A percentile compares a stretch with the other conserved stretches of the same genome.
Conservation (phyloP, 2,888 invertebrate species). For the Stenoptilia bipunctidactyla region DNA sequence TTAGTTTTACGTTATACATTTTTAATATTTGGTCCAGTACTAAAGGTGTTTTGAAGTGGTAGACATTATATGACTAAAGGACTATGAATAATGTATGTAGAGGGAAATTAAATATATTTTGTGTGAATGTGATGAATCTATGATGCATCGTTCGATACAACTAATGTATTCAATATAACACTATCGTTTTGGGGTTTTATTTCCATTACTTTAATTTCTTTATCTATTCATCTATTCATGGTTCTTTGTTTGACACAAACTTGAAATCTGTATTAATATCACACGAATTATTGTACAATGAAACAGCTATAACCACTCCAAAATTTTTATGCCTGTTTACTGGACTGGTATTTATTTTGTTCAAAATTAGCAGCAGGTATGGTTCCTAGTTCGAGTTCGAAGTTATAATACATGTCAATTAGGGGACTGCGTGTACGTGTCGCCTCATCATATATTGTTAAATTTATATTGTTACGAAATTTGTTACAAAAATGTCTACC, state of each 20-base stretch:
- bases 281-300: too few relatives aligned
- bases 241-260: conserved; percentile 14
- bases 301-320: conserved; percentile 7
- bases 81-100: too few relatives aligned
- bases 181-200: conserved; percentile 2
- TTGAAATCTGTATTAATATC: too few relatives aligned
- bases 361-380: conserved; percentile 71
- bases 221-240: background rate
- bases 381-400: conserved; percentile 72
- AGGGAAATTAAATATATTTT: too few relatives aligned
- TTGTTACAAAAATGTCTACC: conserved; percentile 3
- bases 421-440: conserved; percentile 67
- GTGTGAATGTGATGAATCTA: too few relatives aligned
- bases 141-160: too few relatives aligned
- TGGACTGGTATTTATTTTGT: conserved; percentile 52
- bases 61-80: too few relatives aligned
- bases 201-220: conserved; percentile 16
- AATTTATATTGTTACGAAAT: background rate
- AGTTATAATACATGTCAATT: conserved; percentile 69
- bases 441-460: conserved; percentile 35
- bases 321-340: too few relatives aligned
- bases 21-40: conserved; percentile 1
- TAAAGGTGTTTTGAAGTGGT: too few relatives aligned
- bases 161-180: too few relatives aligned
- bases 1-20: conserved; percentile 36